Conservation (phyloP, 2,888 invertebrate genomes). For the Caenorhabditis zanzibari region DNA sequence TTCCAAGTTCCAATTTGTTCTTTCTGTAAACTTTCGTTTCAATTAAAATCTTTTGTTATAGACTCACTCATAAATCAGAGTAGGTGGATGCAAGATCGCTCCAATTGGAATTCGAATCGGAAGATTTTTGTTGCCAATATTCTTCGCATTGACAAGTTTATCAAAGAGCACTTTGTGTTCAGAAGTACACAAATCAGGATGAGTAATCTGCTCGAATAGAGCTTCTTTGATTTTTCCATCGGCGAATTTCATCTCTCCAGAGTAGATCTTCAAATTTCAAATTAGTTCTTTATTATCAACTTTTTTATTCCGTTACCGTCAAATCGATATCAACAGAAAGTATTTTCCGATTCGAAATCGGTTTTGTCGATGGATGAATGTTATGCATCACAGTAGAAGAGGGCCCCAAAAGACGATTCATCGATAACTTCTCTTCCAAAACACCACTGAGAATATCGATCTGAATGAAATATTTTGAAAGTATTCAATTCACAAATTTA, state of each 20-base stretch:
- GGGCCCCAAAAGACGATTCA: slow-evolving; percentile 22
- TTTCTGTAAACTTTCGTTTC: slow-evolving; percentile 6
- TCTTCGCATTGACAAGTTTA: slow-evolving; percentile 13
- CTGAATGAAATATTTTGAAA: slow-evolving; percentile 5
- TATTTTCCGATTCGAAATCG: not conserved
- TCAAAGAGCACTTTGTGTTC: slow-evolving; percentile 20
- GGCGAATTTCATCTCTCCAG: slow-evolving; percentile 29
- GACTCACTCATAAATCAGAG: slow-evolving; percentile 48
- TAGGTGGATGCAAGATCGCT: slow-evolving; percentile 44
- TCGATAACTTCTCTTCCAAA: slow-evolving; percentile 16
- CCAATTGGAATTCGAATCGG: slow-evolving; percentile 56
- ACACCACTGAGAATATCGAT: slow-evolving; percentile 42
- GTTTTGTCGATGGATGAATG: not conserved
- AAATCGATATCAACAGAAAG: not conserved
- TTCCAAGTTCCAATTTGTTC: slow-evolving; percentile 31
- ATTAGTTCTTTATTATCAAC: not conserved
- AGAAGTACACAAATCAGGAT: not conserved
- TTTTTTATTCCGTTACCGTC: not conserved
- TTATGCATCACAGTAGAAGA: slow-evolving; percentile 4
- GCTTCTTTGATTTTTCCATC: slow-evolving; percentile 36
- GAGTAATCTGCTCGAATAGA: slow-evolving; percentile 21
- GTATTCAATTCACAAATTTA: not conserved
- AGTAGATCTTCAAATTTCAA: not conserved
- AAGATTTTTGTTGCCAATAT: slow-evolving; percentile 17
- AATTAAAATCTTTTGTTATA: not conserved